These are phyloP conservation scores for Brevimyrus niger DNA, from an alignment of 2,113 vertebrate species.

Conservation along the genomic window DNA sequence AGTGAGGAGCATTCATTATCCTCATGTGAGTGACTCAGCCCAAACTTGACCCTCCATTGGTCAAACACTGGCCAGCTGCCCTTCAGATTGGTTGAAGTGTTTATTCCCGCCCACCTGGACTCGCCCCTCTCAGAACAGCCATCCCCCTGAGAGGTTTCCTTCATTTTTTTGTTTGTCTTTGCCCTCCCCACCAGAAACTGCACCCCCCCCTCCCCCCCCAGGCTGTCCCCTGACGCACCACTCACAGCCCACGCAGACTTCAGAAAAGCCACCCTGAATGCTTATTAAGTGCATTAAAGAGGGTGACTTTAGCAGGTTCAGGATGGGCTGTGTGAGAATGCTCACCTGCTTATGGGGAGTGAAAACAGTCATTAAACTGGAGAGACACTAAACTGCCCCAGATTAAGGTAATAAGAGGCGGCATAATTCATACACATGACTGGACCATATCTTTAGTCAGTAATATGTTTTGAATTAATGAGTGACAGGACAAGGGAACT, in stretches of 20 bases:
- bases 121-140: background rate
- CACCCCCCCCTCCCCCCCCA: background rate
- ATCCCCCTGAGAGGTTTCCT: background rate
- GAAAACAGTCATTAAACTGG: background rate
- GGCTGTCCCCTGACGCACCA: background rate
- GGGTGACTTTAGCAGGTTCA: background rate
- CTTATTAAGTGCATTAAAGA: background rate
- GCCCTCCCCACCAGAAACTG: background rate
- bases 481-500: background rate
- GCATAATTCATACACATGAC: background rate
- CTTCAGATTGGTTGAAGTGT: background rate
- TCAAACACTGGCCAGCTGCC: background rate
- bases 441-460: background rate
- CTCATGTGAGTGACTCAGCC: background rate
- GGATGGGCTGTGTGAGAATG: background rate
- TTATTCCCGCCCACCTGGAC: background rate
- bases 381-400: background rate
- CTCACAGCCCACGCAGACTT: background rate
- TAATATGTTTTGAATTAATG: background rate
- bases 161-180: background rate
- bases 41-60: background rate
- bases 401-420: background rate
- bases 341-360: background rate
- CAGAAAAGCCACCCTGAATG: background rate
- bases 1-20: background rate